Evolutionary conservation across 2,113 vertebrate species (phyloP), one percentile per base, ranked within the genome.

Genomic region (Scomber japonicus): DNA sequence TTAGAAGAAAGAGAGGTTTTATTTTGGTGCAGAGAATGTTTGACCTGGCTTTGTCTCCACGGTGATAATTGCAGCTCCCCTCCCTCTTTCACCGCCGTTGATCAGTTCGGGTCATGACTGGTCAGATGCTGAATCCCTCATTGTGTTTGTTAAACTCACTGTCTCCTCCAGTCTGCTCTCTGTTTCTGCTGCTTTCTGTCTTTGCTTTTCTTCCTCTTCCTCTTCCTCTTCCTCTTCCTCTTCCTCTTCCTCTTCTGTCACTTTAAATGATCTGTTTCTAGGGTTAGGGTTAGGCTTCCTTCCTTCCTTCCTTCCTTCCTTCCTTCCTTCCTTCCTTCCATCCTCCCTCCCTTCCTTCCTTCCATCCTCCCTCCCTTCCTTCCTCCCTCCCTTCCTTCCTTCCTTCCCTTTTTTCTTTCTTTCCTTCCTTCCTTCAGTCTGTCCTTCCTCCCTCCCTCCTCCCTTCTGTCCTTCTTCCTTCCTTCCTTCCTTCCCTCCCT

Each of bases 111-210:
- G 81, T 69, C 83, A 46, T n/a, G 8, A 60, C 57, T 14, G 65
- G 11, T 59, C 27, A 51, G n/a, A 7, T 45, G 67, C 71, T 87
- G 4, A 89, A 82, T 67, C 70, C 0, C 0, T 35, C 72, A 27
- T 82, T 87, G 67, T 84, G 48, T 46, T 78, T 2, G 68, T 78
- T 57, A n/a, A 71, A 82, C 60, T 31, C 21, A 60, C 66, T 56
- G 21, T 50, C 15, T 56, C 12, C 11, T 15, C 9, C 0, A 24
- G 4, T 19, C 66, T 70, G 16, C 4, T 40, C 45, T 4, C 13
- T 3, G 11, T 49, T 45, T 65, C 48, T 31, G 7, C 60, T n/a
- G 16, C 40, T 35, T 35, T 66, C 67, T 27, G 30, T 15, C 57
- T 56, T 68, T 35, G 31, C 53, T 2, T 60, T 27, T 64, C 57